Percentiles rank a stretch among this genome's conserved stretches.
Conservation (phyloP, 2,797 vertebrate species). For the Bradypodion pumilum region DNA sequence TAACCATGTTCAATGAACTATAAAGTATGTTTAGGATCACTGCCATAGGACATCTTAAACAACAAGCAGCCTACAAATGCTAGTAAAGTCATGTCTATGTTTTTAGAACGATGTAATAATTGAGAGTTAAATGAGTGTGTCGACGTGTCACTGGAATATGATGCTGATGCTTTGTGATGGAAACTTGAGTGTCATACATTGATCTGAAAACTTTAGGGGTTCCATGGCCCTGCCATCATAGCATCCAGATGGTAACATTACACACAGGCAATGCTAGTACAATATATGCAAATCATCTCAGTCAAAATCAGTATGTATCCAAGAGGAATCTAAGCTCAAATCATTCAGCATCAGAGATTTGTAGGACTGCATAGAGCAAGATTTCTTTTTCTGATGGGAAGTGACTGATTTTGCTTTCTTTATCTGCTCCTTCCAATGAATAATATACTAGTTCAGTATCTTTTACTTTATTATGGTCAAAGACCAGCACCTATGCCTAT, state of each 20-base stretch:
- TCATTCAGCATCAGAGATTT: conserved; percentile 50
- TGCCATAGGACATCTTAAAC: neutral
- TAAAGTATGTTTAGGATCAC: neutral
- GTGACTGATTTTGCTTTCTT: neutral
- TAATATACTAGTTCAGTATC: neutral
- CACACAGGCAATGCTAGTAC: conserved; percentile 22
- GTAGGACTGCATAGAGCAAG: neutral
- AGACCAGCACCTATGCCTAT: too few relatives aligned
- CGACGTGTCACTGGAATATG: conserved; percentile 36
- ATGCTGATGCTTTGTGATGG: conserved; percentile 18
- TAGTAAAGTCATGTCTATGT: conserved; percentile 30
- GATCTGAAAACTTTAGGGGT: conserved; percentile 56
- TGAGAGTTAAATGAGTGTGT: conserved; percentile 40
- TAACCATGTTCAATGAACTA: neutral
- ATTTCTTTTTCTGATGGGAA: neutral
- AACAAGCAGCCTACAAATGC: neutral
- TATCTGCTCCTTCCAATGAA: neutral
- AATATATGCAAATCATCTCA: conserved; percentile 57
- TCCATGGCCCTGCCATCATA: conserved; percentile 62
- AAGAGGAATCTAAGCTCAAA: conserved; percentile 48
- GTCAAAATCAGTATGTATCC: conserved; percentile 50
- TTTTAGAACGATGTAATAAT: conserved; percentile 37
- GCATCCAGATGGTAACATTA: conserved; percentile 61
- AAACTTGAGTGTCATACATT: conserved; percentile 51
- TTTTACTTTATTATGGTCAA: too few relatives aligned